phyloP scores from a whole-genome alignment of 2,888 invertebrate genomes.

The Tenthredo livida region DNA sequence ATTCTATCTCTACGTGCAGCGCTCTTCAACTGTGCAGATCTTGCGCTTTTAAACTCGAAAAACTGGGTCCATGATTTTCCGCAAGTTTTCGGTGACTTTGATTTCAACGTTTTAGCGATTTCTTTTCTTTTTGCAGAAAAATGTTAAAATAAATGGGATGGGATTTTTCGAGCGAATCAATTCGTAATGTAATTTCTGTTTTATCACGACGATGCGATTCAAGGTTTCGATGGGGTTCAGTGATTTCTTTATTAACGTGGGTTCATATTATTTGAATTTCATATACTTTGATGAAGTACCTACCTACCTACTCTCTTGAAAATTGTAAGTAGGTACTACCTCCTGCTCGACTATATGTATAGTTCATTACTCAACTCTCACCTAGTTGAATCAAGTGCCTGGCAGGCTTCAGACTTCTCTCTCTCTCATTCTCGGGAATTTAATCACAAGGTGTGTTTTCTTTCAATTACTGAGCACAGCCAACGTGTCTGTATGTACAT shows the following conservation, averaged over 20 bases:
- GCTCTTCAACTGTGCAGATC: background rate
- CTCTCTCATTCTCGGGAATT: slow-evolving; percentile 20
- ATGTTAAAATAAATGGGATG: background rate
- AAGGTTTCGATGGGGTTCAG: background rate
- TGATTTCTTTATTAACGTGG: background rate
- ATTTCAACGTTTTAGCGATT: background rate
- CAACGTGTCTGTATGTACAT: background rate
- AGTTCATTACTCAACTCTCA: slow-evolving; percentile 25
- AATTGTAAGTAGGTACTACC: slow-evolving; percentile 1
- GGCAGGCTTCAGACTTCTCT: slow-evolving; percentile 3
- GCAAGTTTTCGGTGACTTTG: background rate
- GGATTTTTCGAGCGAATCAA: background rate
- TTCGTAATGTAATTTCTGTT: background rate
- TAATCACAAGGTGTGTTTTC: slow-evolving; percentile 43
- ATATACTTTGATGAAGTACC: slow-evolving; percentile 8
- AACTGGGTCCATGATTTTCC: background rate
- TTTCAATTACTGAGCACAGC: slow-evolving; percentile 31
- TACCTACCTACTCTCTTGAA: slow-evolving; percentile 34
- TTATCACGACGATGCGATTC: background rate
- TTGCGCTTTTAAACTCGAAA: background rate
- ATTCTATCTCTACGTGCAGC: background rate
- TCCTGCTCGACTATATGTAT: slow-evolving; percentile 3
- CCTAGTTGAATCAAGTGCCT: slow-evolving; percentile 38
- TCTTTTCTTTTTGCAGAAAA: no score
- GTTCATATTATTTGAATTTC: slow-evolving; percentile 13